Conservation (phyloP, 2,113 vertebrate species). For the Cottus gobio region DNA sequence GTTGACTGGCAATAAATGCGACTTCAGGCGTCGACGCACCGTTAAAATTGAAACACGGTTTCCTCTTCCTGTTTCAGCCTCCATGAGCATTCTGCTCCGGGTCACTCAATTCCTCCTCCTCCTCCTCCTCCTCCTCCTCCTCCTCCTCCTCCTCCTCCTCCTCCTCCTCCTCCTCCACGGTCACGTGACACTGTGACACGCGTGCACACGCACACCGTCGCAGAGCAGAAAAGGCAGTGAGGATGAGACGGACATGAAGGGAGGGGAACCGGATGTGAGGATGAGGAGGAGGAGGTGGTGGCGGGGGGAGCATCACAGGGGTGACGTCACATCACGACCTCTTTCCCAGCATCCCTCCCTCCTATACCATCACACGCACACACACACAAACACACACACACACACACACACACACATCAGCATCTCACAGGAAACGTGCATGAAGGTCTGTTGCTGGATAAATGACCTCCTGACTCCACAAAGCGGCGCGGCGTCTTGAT, state of each 20-base stretch:
- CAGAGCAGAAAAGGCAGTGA: slow-evolving; percentile 38
- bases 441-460: slow-evolving; percentile 9
- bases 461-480: slow-evolving; percentile 29
- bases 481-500: neutral
- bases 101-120: slow-evolving; percentile 80
- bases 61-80: slow-evolving; percentile 53
- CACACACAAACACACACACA: neutral
- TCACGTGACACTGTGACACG: slow-evolving; percentile 56
- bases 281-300: slow-evolving; percentile 29
- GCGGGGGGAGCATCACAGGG: slow-evolving; percentile 58
- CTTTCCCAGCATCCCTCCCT: slow-evolving; percentile 10
- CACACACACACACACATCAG: slow-evolving; percentile 14
- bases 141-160: slow-evolving; percentile 13
- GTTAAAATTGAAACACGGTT: neutral
- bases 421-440: neutral
- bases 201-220: slow-evolving; percentile 23
- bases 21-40: neutral
- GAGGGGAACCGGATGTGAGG: slow-evolving; percentile 57
- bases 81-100: slow-evolving; percentile 84
- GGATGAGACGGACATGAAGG: slow-evolving; percentile 44
- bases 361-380: neutral
- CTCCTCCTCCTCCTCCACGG: slow-evolving; percentile 54
- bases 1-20: too few species aligned
- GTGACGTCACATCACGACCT: slow-evolving; percentile 73
- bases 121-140: slow-evolving; percentile 51